A percentile compares a stretch with the other conserved stretches of the same genome.
phyloP scores from a whole-genome alignment of 2,888 invertebrate genomes.

The Tipula confusa region DNA sequence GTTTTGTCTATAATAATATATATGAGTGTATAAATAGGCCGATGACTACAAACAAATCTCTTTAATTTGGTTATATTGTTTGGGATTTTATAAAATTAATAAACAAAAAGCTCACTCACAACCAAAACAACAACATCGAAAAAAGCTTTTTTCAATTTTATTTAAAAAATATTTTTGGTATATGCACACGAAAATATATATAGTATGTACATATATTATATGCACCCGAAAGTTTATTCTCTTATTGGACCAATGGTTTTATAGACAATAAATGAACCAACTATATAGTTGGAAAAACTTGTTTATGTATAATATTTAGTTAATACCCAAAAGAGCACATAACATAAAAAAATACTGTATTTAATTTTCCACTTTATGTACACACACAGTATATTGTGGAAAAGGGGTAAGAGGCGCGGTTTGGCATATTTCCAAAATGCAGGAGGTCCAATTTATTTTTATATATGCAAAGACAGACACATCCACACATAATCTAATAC shows the following conservation, averaged over 20 bases:
- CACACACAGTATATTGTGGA: neutral
- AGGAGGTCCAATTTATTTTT: conserved; percentile 29
- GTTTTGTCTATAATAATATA: too few relatives aligned
- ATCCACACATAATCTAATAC: neutral
- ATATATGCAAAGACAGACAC: too few relatives aligned
- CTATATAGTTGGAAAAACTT: neutral
- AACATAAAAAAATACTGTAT: conserved; percentile 3
- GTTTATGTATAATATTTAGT: neutral
- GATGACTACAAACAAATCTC: conserved; percentile 12
- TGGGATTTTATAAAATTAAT: neutral
- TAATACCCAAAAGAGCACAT: neutral
- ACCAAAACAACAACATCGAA: too few relatives aligned
- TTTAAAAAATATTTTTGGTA: too few relatives aligned
- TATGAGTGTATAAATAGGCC: neutral
- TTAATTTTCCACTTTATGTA: neutral
- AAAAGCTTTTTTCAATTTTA: neutral
- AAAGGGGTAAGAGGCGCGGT: conserved; percentile 30
- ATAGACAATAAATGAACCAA: conserved; percentile 3
- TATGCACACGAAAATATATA: neutral
- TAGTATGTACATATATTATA: neutral
- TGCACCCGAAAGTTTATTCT: neutral
- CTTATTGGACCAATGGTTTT: conserved; percentile 20
- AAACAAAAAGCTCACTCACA: neutral
- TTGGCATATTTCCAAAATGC: conserved; percentile 30
- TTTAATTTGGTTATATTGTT: conserved; percentile 12